phyloP scores from a whole-genome alignment of 2,797 vertebrate genomes.

The Oreochromis mossambicus region DNA sequence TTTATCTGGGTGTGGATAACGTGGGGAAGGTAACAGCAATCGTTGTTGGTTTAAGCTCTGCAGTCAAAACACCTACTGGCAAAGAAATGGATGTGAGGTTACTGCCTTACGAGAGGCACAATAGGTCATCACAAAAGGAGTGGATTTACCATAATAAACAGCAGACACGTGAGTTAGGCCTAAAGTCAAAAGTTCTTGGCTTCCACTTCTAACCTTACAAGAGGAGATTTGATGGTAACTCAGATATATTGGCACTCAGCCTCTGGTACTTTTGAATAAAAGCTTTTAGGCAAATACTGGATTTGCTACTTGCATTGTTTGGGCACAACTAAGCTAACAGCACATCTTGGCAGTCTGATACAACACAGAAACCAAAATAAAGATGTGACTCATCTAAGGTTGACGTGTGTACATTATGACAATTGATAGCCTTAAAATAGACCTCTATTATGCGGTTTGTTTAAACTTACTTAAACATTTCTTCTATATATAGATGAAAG shows the following conservation, averaged over 20 bases:
- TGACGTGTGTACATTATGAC: neutral
- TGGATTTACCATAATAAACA: slow-evolving; percentile 50
- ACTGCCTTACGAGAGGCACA: slow-evolving; percentile 19
- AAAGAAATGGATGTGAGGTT: slow-evolving; percentile 36
- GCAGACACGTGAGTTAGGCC: slow-evolving; percentile 25
- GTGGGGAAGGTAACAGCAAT: slow-evolving; percentile 27
- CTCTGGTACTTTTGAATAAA: neutral
- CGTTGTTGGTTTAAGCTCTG: slow-evolving; percentile 66
- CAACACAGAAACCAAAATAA: neutral
- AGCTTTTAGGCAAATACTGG: slow-evolving; percentile 9
- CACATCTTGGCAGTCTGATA: neutral
- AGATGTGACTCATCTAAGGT: neutral
- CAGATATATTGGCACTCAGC: neutral
- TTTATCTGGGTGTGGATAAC: slow-evolving; percentile 66
- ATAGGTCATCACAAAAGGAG: slow-evolving; percentile 46
- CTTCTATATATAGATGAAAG: neutral
- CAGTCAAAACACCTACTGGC: slow-evolving; percentile 57
- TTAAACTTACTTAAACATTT: neutral
- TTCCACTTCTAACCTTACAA: neutral
- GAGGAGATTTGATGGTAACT: neutral
- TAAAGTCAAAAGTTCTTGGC: slow-evolving; percentile 12
- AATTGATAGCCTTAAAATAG: neutral
- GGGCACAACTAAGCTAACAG: neutral
- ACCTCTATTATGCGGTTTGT: neutral
- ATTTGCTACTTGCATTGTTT: neutral